A percentile compares a stretch with the other conserved stretches of the same genome.
Evolutionary conservation across 2,113 vertebrate genomes (phyloP).

Genomic region (Octodon degus): DNA sequence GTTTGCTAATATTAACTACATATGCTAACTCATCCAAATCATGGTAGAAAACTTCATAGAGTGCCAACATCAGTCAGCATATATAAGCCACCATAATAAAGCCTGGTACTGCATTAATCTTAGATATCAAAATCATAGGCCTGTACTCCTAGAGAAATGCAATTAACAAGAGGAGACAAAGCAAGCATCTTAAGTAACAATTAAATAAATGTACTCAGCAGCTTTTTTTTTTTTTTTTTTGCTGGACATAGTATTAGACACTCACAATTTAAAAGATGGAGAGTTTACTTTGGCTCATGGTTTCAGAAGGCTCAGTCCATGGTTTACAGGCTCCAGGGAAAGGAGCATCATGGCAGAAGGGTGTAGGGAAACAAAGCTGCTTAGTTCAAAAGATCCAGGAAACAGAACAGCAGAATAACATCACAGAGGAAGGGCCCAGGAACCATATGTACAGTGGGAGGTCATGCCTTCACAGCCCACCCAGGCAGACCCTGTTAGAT

Average conservation of each 20-base stretch:
- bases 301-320: neutral
- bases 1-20: neutral
- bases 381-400: neutral
- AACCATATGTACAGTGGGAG: neutral
- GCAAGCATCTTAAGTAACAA: neutral
- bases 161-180: neutral
- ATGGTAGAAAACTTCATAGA: neutral
- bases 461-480: neutral
- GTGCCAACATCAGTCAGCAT: fast-evolving
- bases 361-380: neutral
- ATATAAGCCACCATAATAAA: fast-evolving
- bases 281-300: neutral
- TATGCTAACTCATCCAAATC: neutral
- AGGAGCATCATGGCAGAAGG: neutral
- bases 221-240: neutral
- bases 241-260: neutral
- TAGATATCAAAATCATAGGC: fast-evolving
- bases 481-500: neutral
- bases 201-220: neutral
- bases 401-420: neutral
- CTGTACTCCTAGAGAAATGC: fast-evolving
- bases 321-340: neutral
- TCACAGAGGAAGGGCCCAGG: neutral
- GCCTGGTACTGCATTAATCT: fast-evolving
- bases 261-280: neutral